A percentile compares a stretch with the other conserved stretches of the same genome.
Evolutionary conservation across 1,140 invertebrate genomes (phyloP).

Genomic region (Bombus waltoni): DNA sequence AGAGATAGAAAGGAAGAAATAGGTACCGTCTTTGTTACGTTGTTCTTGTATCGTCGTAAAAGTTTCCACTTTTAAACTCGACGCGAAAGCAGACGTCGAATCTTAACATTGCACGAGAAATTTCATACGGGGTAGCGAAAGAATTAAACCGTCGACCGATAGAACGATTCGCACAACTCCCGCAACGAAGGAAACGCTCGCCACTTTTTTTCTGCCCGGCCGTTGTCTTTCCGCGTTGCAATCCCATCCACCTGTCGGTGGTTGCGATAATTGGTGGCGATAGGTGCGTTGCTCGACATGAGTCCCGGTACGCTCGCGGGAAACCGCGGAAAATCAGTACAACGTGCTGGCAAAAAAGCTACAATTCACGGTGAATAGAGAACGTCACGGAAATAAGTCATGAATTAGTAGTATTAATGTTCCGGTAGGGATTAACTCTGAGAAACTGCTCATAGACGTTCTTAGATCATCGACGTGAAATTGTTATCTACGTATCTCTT

Average conservation of each 20-base stretch:
- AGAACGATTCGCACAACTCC: constrained; percentile 32
- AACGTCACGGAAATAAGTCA: not conserved
- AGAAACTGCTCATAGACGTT: not conserved
- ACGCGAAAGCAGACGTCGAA: too few species aligned
- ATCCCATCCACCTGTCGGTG: constrained; percentile 54
- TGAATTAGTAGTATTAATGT: too few species aligned
- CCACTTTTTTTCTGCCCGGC: not conserved
- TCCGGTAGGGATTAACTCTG: not conserved
- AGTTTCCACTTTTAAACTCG: too few species aligned
- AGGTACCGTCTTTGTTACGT: too few species aligned
- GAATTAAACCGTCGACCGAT: constrained; percentile 30
- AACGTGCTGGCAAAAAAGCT: constrained; percentile 12
- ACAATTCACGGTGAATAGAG: not conserved
- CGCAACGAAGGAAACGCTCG: constrained; percentile 37
- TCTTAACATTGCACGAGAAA: too few species aligned
- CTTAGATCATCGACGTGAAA: not conserved
- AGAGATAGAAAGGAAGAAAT: not conserved
- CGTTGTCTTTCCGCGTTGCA: constrained; percentile 50
- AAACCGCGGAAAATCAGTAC: constrained; percentile 37
- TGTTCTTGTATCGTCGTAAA: too few species aligned
- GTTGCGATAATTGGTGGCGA: constrained; percentile 54
- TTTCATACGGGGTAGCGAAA: not conserved
- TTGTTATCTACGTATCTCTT: not conserved
- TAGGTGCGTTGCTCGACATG: constrained; percentile 16
- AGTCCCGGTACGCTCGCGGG: constrained; percentile 18